phyloP scores from a whole-genome alignment of 2,113 vertebrate species.

The Speoplatyrhinus poulsoni region DNA sequence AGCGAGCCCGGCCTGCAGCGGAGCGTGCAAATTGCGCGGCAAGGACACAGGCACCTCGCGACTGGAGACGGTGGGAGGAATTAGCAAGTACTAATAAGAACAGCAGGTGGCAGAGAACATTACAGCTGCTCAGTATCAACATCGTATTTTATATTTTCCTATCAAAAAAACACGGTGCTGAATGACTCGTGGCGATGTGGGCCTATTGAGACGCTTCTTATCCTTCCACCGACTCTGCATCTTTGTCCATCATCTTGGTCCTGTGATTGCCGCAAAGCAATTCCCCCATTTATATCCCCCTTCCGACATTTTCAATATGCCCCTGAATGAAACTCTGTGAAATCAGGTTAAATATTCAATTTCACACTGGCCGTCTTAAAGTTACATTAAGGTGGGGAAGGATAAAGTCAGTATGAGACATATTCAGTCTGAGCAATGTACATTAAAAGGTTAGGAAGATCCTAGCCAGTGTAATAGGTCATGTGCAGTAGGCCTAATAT shows the following conservation, averaged over 20 bases:
- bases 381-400: conserved; percentile 31
- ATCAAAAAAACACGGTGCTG: no score
- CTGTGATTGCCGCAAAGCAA: background rate
- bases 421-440: conserved; percentile 20
- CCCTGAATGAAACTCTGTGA: conserved; percentile 19
- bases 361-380: conserved; percentile 14
- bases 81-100: conserved; percentile 55
- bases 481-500: no score
- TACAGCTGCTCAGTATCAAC: conserved; percentile 47
- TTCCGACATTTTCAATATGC: conserved; percentile 16
- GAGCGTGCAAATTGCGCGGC: conserved; percentile 24
- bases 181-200: no score
- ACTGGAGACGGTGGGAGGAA: conserved; percentile 38
- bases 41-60: conserved; percentile 27
- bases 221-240: no score
- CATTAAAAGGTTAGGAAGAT: conserved; percentile 56
- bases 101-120: conserved; percentile 22
- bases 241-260: background rate
- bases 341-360: conserved; percentile 44
- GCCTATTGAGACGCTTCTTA: no score
- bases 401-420: conserved; percentile 40
- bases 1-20: conserved; percentile 5
- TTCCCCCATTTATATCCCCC: background rate
- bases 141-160: background rate
- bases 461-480: conserved; percentile 11